Percentiles rank a stretch among this genome's conserved stretches.
Evolutionary conservation across 2,113 vertebrate species (phyloP).

Genomic region (Neomonachus schauinslandi): DNA sequence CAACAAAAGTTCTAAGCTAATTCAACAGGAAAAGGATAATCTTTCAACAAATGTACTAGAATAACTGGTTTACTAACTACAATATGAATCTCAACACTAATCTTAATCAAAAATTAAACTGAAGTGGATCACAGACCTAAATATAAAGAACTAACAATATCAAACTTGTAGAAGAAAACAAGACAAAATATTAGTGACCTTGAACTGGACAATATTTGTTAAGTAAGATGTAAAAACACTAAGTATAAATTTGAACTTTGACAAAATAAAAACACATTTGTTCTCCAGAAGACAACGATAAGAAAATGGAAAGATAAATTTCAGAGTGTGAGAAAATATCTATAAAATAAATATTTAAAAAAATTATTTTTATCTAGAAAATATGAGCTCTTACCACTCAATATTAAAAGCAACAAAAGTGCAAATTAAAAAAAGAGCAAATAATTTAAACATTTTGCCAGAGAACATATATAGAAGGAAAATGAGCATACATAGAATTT

Average conservation of each 20-base stretch:
- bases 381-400: background rate
- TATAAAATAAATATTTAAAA: background rate
- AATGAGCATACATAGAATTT: background rate
- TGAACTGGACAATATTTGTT: background rate
- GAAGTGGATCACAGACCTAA: background rate
- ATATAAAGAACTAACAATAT: background rate
- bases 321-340: background rate
- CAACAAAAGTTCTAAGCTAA: background rate
- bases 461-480: background rate
- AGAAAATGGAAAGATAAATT: background rate
- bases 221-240: background rate
- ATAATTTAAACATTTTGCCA: background rate
- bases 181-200: background rate
- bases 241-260: background rate
- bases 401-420: background rate
- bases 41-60: background rate
- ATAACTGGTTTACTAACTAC: background rate
- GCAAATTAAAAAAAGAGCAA: background rate
- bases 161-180: background rate
- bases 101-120: background rate
- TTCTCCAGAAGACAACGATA: background rate
- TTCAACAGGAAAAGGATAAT: background rate
- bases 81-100: background rate
- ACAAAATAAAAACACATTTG: background rate
- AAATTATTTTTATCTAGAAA: background rate